Conservation (phyloP, 2,113 vertebrate species). For the Trachemys scripta region DNA sequence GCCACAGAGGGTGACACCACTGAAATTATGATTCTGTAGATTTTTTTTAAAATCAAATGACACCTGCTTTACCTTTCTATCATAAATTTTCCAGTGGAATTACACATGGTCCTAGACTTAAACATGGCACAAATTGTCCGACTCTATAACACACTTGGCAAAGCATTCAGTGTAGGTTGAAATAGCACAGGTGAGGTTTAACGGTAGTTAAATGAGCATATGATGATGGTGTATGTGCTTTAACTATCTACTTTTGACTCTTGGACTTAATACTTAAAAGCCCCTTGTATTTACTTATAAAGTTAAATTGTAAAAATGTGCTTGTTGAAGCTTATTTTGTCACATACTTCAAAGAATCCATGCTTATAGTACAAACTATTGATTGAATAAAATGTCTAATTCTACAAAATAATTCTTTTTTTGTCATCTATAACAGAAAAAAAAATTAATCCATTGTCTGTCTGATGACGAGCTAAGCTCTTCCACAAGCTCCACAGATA, state of each 20-base stretch:
- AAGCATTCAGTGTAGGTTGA: background rate
- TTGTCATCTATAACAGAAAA: conserved; percentile 62
- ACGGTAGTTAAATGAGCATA: background rate
- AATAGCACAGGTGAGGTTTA: background rate
- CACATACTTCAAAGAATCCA: background rate
- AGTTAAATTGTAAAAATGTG: background rate
- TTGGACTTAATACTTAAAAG: background rate
- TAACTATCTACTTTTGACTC: background rate
- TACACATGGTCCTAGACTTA: background rate
- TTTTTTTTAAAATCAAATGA: background rate
- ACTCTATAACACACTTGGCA: background rate
- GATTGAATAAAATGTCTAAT: background rate
- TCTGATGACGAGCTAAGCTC: conserved; percentile 92
- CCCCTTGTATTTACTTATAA: background rate
- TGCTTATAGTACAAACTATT: background rate
- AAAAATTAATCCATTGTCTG: conserved; percentile 53
- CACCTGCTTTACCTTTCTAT: background rate
- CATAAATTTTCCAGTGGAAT: background rate
- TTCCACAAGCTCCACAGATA: conserved; percentile 94
- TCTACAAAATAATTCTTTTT: background rate
- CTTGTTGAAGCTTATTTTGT: background rate
- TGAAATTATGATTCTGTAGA: background rate
- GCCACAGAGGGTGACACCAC: background rate
- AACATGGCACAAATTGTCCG: background rate
- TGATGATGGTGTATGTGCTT: background rate